Evolutionary conservation across 2,888 invertebrate species (phyloP), one percentile per base, ranked within the genome.

Genomic region (Conchocele bisecta): DNA sequence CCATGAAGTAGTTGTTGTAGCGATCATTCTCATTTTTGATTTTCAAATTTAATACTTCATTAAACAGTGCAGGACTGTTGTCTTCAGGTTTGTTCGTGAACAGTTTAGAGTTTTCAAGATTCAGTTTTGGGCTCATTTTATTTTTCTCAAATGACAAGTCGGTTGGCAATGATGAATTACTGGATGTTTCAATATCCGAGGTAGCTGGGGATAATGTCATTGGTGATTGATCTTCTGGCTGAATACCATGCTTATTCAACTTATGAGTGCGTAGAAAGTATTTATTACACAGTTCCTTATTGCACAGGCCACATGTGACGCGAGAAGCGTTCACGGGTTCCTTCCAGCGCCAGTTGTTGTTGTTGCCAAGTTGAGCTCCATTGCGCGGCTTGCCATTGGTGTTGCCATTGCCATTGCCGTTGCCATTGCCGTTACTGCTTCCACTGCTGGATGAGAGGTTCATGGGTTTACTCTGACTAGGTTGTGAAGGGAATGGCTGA

Each of bases 201-300:
- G 84, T 81, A 44, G 81, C 79, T 53, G 84, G 83, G 9, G 86
- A 85, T 60, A 79, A 80, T 48, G 75, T 83, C 51, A 76, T 68
- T 31, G 82, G 81, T 46, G 84, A 84, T 44, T 82, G 79, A 28
- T 87, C 87, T 51, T 89, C 89, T 7, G 86, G 85, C 46, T 83
- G 67, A 48, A 90, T 88, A 37, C 91, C 91, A 76, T 91, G 91
- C 63, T 90, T 90, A 70, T 90, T 91, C 57, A 89, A 79, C 80
- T 90, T 89, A 79, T 91, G 91, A 15, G 90, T 90, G 48, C 89
- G 87, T 65, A 91, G 80, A 75, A 91, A 91, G 75, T 91, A 91
- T 74, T 90, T 91, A 79, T 91, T 91, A 80, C 91, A 91, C 56
- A 91, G 83, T 78, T 91, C 90, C 78, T 91, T 91, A 83, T 88